Conservation (phyloP, 2,888 invertebrate species). For the Drosophila longiperda region DNA sequence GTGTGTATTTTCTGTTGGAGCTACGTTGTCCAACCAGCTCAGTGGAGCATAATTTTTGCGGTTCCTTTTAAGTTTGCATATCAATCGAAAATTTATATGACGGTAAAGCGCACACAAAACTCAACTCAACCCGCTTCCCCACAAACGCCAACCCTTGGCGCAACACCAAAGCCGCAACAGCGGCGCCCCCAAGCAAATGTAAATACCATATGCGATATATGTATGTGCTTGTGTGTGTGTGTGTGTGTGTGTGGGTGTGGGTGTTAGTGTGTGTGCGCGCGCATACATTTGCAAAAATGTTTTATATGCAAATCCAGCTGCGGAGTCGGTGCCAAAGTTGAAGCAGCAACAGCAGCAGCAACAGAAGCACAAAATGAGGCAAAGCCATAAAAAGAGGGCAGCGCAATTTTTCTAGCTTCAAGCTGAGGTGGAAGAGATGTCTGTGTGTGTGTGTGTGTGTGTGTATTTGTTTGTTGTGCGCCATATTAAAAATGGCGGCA, state of each 20-base stretch:
- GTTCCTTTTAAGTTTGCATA: constrained; percentile 84
- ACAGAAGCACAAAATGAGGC: constrained; percentile 38
- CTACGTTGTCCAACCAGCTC: constrained; percentile 67
- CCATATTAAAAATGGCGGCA: constrained; percentile 83
- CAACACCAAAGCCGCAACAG: neutral
- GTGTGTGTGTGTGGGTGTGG: constrained; percentile 24
- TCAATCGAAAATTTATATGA: constrained; percentile 82
- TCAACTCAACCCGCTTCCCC: constrained; percentile 1
- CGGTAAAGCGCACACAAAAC: constrained; percentile 62
- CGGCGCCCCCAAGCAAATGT: constrained; percentile 55
- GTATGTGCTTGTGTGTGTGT: constrained; percentile 24
- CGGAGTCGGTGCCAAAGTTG: constrained; percentile 44
- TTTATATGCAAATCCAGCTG: constrained; percentile 75
- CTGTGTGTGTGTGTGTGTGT: constrained; percentile 30
- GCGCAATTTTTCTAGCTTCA: constrained; percentile 54
- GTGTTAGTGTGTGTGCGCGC: constrained; percentile 58
- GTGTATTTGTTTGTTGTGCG: constrained; percentile 50
- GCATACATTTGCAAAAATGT: constrained; percentile 74
- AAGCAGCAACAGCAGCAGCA: constrained; percentile 10
- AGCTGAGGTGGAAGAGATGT: constrained; percentile 45
- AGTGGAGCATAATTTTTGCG: constrained; percentile 83
- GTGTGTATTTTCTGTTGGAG: constrained; percentile 8
- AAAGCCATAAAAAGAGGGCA: constrained; percentile 44
- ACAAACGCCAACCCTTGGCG: neutral
- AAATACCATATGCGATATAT: constrained; percentile 53